Evolutionary conservation across 2,888 invertebrate species (phyloP).

Genomic region (Leptinotarsa peninsularis): DNA sequence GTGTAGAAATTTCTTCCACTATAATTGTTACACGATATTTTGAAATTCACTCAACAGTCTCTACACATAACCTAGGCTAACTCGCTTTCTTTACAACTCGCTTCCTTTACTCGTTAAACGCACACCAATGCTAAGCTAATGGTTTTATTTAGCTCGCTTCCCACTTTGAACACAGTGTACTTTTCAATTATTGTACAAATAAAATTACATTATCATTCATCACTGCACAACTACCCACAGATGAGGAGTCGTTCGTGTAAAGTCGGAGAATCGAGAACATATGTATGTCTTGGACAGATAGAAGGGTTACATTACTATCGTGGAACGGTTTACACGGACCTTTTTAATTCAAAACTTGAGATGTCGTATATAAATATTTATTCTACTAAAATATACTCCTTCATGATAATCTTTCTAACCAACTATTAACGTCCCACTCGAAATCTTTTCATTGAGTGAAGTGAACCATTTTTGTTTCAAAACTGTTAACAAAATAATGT

Average conservation of each 20-base stretch:
- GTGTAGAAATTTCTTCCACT: background rate
- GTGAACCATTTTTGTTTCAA: too few relatives aligned
- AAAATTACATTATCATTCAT: background rate
- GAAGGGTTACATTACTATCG: too few relatives aligned
- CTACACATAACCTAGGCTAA: background rate
- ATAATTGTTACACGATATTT: background rate
- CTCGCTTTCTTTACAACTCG: background rate
- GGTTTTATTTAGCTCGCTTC: background rate
- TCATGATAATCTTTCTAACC: too few relatives aligned
- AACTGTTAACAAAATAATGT: background rate
- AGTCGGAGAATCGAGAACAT: background rate
- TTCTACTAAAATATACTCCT: too few relatives aligned
- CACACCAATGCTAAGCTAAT: background rate
- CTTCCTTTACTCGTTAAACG: background rate
- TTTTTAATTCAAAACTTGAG: too few relatives aligned
- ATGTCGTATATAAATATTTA: too few relatives aligned
- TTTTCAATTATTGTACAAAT: conserved; percentile 6
- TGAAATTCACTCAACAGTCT: background rate
- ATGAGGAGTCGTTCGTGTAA: conserved; percentile 1
- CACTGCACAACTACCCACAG: background rate
- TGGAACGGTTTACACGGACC: background rate
- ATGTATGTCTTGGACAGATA: background rate
- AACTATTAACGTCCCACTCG: too few relatives aligned
- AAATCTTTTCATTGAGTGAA: too few relatives aligned
- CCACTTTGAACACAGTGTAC: background rate